Evolutionary conservation across 2,113 vertebrate species (phyloP).

Genomic region (Protobothrops mucrosquamatus): DNA sequence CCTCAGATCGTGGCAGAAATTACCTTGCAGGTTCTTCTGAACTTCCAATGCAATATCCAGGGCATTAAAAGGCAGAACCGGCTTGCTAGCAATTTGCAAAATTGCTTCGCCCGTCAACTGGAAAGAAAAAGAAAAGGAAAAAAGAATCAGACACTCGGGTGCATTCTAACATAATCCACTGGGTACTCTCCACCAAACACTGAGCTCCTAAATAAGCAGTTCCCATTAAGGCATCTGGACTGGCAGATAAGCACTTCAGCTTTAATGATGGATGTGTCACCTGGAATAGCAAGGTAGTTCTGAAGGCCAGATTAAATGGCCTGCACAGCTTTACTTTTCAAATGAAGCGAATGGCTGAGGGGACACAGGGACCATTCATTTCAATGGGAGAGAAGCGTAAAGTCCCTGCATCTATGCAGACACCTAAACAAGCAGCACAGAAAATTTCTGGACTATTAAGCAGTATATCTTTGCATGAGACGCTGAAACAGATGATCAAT

Average conservation of each 20-base stretch:
- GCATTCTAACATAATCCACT: slow-evolving; percentile 24
- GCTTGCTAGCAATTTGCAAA: slow-evolving; percentile 81
- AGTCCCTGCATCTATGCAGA: not conserved
- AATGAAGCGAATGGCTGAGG: not conserved
- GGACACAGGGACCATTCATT: not conserved
- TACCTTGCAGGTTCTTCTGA: slow-evolving; percentile 94
- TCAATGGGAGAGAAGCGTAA: not conserved
- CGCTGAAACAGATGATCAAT: not conserved
- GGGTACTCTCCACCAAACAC: not conserved
- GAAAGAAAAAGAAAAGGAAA: slow-evolving; percentile 56
- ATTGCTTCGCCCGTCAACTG: slow-evolving; percentile 91
- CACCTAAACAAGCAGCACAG: not conserved
- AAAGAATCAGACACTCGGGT: slow-evolving; percentile 29
- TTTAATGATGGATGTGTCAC: not conserved
- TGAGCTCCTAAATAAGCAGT: not conserved
- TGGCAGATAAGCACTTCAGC: not conserved
- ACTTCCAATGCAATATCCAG: slow-evolving; percentile 89
- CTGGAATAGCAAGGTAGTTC: not conserved
- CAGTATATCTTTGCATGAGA: not conserved
- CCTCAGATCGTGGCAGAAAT: slow-evolving; percentile 47
- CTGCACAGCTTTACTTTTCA: not conserved
- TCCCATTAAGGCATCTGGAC: not conserved
- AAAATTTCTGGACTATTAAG: not conserved
- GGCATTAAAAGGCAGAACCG: slow-evolving; percentile 89
- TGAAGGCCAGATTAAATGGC: not conserved